Evolutionary conservation across 2,113 vertebrate species (phyloP), one percentile per base, ranked within the genome.

Genomic region (Scartelaos histophorus): DNA sequence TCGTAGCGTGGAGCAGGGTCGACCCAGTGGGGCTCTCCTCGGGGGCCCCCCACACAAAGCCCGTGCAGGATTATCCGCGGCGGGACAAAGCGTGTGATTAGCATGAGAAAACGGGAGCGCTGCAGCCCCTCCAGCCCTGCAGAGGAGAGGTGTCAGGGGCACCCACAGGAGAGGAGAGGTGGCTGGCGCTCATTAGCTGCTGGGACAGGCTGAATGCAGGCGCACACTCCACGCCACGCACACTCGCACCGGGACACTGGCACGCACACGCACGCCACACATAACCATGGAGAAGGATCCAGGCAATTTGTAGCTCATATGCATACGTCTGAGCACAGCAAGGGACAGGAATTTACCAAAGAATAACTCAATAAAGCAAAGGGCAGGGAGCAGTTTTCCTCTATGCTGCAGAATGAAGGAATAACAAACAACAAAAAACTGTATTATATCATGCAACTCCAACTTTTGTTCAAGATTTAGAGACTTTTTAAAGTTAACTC

Each of bases 21-120:
- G 90, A 92, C 93, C 93, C 93, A 87, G 90, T 85, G 92, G 91
- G 93, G 91, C 93, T 91, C 92, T 77, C 87, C 88, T 93, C 85
- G 73, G 91, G 51, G 92, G 92, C 81, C 86, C 72, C 84, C 71
- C 84, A 83, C 83, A 94, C 92, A 94, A 94, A 93, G 93, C 90
- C 88, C 67, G 82, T 69, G 92, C 90, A 90, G 90, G 92, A 94
- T 94, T 93, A 94, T 93, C 92, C 92, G 88, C 80, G 90, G 76
- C 38, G 61, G 90, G 92, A 94, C 93, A 94, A 94, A 94, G 94
- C 92, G 87, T 89, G 84, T 90, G 86, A 94, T 94, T 94, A 93
- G 82, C 94, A 94, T 94, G 90, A 93, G 92, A 93, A 94, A 93
- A 88, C 84, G 58, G 87, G 58, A 73, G 85, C 78, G 89, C 88